Percentiles rank a stretch among this genome's conserved stretches.
These are phyloP conservation scores for Adelphocoris suturalis DNA, from an alignment of 2,888 invertebrate species.

Conservation along the genomic window DNA sequence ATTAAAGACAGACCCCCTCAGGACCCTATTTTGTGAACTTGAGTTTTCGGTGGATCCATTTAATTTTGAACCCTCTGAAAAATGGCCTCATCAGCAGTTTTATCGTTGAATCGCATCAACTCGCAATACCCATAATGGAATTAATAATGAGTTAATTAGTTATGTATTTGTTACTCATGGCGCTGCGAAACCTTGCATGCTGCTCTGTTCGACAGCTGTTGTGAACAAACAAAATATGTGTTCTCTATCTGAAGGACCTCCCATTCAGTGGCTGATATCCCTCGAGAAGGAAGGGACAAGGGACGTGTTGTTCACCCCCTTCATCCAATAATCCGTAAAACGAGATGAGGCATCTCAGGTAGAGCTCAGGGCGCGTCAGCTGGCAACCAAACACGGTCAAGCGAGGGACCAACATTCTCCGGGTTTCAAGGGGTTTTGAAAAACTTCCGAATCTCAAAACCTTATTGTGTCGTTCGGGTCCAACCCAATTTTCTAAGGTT, in stretches of 20 bases:
- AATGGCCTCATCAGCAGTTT: too few species aligned
- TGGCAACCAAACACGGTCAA: slow-evolving; percentile 20
- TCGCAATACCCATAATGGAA: too few species aligned
- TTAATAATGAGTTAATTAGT: too few species aligned
- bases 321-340: slow-evolving; percentile 56
- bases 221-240: background rate
- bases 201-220: too few species aligned
- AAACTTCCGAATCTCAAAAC: background rate
- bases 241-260: background rate
- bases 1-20: too few species aligned
- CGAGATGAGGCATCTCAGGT: slow-evolving; percentile 52
- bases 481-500: too few species aligned
- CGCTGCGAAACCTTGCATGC: too few species aligned
- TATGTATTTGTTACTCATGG: too few species aligned
- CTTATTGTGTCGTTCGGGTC: background rate
- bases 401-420: background rate
- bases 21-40: too few species aligned
- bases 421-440: slow-evolving; percentile 28
- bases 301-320: background rate
- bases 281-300: background rate
- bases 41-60: too few species aligned
- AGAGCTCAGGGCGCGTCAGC: slow-evolving; percentile 11
- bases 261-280: background rate
- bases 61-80: too few species aligned
- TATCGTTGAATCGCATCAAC: too few species aligned